Evolutionary conservation across 2,113 vertebrate genomes (phyloP).

Genomic region (Nannobrachium achirus): DNA sequence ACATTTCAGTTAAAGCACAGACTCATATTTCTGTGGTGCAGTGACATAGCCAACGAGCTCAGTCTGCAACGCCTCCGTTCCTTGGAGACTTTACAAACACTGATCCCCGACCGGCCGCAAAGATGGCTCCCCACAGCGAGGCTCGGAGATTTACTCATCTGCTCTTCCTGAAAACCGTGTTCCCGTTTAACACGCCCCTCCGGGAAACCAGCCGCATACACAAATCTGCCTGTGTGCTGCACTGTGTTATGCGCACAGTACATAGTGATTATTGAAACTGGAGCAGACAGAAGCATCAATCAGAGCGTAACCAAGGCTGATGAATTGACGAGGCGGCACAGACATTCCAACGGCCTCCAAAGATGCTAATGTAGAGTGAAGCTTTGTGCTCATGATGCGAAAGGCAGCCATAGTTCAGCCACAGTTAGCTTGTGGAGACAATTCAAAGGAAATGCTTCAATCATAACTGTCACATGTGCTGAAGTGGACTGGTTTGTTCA

Average conservation of each 20-base stretch:
- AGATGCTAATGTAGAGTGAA: constrained; percentile 56
- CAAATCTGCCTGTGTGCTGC: constrained; percentile 65
- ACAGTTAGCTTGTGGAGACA: constrained; percentile 18
- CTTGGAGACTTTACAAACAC: constrained; percentile 42
- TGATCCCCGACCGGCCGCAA: constrained; percentile 49
- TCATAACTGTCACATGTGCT: constrained; percentile 60
- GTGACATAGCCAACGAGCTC: constrained; percentile 39
- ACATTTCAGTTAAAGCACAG: not conserved
- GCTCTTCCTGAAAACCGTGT: constrained; percentile 71
- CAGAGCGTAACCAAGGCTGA: constrained; percentile 38
- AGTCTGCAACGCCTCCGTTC: constrained; percentile 21
- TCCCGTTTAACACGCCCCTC: constrained; percentile 64
- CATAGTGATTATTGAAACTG: constrained; percentile 46
- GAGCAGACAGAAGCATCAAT: constrained; percentile 57
- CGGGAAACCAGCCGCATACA: constrained; percentile 54
- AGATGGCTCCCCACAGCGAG: constrained; percentile 67
- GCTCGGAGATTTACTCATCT: constrained; percentile 78
- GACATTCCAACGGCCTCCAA: constrained; percentile 54
- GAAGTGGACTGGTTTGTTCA: constrained; percentile 49
- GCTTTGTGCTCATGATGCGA: constrained; percentile 44
- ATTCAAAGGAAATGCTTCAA: constrained; percentile 50
- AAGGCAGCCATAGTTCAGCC: constrained; percentile 29
- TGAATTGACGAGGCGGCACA: constrained; percentile 61
- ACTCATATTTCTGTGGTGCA: constrained; percentile 40
- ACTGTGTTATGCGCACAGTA: constrained; percentile 54